These are phyloP conservation scores for Drosophila engyochracea DNA, from an alignment of 2,888 invertebrate species.

Conservation along the genomic window DNA sequence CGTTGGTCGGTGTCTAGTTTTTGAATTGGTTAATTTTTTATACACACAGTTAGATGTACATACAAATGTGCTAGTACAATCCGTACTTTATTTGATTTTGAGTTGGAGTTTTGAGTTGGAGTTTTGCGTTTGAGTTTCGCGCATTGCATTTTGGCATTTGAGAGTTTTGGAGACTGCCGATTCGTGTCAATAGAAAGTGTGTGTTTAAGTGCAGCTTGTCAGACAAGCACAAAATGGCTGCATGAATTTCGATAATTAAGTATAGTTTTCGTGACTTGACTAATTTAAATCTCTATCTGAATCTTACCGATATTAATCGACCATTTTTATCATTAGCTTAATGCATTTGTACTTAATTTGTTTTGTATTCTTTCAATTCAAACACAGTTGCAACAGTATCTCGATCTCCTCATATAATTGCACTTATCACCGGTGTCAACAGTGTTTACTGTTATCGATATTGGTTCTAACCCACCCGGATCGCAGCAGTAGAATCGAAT, in stretches of 20 bases:
- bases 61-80: conserved; percentile 24
- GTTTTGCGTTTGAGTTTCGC: not conserved
- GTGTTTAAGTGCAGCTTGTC: conserved; percentile 5
- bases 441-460: conserved; percentile 16
- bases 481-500: conserved; percentile 23
- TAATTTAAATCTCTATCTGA: not conserved
- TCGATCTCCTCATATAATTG: not conserved
- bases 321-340: not conserved
- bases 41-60: not conserved
- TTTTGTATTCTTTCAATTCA: too few relatives aligned
- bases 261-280: not conserved
- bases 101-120: not conserved
- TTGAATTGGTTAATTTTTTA: conserved; percentile 39
- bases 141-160: conserved; percentile 11
- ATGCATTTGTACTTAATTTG: not conserved
- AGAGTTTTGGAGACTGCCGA: not conserved
- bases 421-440: not conserved
- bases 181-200: conserved; percentile 38
- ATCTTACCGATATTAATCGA: not conserved
- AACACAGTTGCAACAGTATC: too few relatives aligned
- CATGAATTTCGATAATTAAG: not conserved
- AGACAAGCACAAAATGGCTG: not conserved
- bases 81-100: conserved; percentile 4
- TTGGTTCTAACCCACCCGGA: conserved; percentile 12
- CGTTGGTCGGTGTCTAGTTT: conserved; percentile 6